Evolutionary conservation across 2,113 vertebrate species (phyloP).

Genomic region (Phalacrocorax brasilianus): DNA sequence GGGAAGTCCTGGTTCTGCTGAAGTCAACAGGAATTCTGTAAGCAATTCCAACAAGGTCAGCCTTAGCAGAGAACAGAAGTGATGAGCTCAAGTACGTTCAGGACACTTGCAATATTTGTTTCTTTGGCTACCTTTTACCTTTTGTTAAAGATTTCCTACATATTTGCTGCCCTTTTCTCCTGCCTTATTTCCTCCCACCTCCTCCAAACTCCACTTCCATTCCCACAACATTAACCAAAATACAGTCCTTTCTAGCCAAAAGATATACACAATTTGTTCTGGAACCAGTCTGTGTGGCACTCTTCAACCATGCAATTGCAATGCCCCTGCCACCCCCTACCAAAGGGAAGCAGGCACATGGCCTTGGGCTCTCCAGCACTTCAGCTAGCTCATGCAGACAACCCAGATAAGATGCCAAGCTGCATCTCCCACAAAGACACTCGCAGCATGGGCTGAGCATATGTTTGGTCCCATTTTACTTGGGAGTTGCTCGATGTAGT

Average conservation of each 20-base stretch:
- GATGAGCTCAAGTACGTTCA: not conserved
- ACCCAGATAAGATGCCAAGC: not conserved
- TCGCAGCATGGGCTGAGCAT: not conserved
- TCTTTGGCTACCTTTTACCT: not conserved
- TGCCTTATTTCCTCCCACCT: not conserved
- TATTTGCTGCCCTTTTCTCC: not conserved
- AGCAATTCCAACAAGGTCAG: not conserved
- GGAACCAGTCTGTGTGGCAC: accelerated
- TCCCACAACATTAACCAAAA: not conserved
- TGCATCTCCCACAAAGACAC: not conserved
- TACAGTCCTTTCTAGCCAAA: not conserved
- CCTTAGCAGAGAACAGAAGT: not conserved
- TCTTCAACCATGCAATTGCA: not conserved
- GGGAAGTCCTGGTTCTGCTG: not conserved
- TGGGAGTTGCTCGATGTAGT: not conserved
- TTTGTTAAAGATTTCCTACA: not conserved
- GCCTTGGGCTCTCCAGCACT: not conserved
- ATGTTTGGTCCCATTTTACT: not conserved
- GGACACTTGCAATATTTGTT: not conserved
- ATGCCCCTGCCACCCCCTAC: not conserved
- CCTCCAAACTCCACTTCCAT: not conserved
- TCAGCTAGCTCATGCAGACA: not conserved
- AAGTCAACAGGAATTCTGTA: not conserved
- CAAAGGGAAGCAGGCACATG: not conserved
- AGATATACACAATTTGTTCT: not conserved